Base-by-base conservation (phyloP, 1,140 invertebrate genomes). In the Hyles euphorbiae region DNA sequence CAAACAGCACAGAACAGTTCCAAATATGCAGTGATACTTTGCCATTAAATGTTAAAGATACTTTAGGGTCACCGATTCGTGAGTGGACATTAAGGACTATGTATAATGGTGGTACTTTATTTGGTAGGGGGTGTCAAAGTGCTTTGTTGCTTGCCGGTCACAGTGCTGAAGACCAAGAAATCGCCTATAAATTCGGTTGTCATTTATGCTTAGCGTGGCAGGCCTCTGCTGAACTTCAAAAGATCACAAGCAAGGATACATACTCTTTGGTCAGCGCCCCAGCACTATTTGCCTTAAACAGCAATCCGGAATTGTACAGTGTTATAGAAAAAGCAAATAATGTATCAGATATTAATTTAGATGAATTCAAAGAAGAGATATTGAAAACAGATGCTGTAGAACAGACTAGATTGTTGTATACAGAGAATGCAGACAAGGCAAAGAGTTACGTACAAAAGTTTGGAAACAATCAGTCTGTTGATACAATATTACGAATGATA, bases 141-240 rank as follows among this genome's bases (percentile, higher is more conserved):
- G 94, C 95, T 1, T 75, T 97, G 48, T 91, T 94, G 77, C 87
- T 98, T 56, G 95, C 93, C 33, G 93, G 92, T 6, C 94, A 95
- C 72, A 87, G 87, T 45, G 72, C 90, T 51, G 84, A 91, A 33
- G 83, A 93, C 8, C 93, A 94, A 77, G 85, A 92, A 47, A 90
- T 92, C 55, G 96, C 95, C 1, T 95, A 94, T 78, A 89, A 94
- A 60, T 97, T 97, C 90, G 96, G 96, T 11, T 94, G 94, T 81
- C 94, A 97, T 87, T 90, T 97, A 46, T 95, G 94, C 54, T 90
- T 96, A 60, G 94, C 95, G 51, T 96, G 95, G 92, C 96, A 97
- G 91, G 92, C 93, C 6, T 91, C 90, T 33, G 87, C 91, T 49
- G 93, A 94, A 61, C 75, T 93, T 36, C 83, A 90, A 61, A 81